Evolutionary conservation across 2,113 vertebrate species (phyloP), one percentile per base, ranked within the genome.

Genomic region (Brevimyrus niger): DNA sequence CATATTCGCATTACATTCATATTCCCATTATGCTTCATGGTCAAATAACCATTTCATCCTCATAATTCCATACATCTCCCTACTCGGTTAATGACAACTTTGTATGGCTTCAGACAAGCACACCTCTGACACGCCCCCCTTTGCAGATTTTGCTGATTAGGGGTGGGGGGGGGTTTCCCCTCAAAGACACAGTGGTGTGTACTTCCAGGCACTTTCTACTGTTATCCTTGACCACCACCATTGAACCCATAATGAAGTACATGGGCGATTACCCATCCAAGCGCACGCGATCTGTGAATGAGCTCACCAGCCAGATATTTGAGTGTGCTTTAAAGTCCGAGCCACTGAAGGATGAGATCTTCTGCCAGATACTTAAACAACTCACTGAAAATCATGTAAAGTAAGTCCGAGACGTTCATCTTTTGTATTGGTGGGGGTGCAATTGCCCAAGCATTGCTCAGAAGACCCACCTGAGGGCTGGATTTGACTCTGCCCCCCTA

Each of bases 261-360:
- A 99, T 98, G 98, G 98, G 98, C 0, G 98, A 99, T 94, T 99
- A 99, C 91, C 98, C 98, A 0, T 99, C 98, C 90, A 99, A 99
- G 90, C 95, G 98, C 47, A 96, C 93, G 0, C 98, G 98, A 61
- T 97, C 97, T 0, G 97, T 99, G 84, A 99, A 99, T 4, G 98
- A 99, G 92, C 93, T 99, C 91, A 99, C 98, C 0, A 98, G 99
- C 94, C 98, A 98, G 95, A 99, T 99, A 94, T 99, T 99, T 53
- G 98, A 99, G 93, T 97, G 96, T 4, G 95, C 98, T 46, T 95
- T 99, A 94, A 99, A 98, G 95, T 97, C 97, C 0, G 98, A 99
- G 91, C 96, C 97, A 0, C 94, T 99, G 76, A 99, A 99, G 90
- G 98, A 99, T 9, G 98, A 99, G 96, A 97, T 97, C 89, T 99